phyloP scores from a whole-genome alignment of 1,140 invertebrate genomes.

The Oreohelix idahoensis region DNA sequence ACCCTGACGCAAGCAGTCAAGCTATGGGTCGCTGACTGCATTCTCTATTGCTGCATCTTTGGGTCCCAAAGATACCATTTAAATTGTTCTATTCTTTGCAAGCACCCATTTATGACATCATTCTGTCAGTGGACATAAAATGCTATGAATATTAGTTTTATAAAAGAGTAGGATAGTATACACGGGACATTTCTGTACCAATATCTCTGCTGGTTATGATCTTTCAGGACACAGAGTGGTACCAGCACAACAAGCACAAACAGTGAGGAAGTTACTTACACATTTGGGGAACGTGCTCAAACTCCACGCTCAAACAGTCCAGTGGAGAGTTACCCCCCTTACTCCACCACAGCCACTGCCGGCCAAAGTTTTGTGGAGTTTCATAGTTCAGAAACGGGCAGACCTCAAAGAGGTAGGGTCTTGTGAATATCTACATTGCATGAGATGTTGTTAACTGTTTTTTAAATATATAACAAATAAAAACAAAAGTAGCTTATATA shows the following conservation, averaged over 20 bases:
- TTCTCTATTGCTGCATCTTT: no score
- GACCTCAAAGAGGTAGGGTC: conserved; percentile 6
- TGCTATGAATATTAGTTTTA: no score
- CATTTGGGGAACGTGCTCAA: conserved; percentile 53
- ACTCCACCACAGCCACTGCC: neutral
- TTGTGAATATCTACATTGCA: no score
- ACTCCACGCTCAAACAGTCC: conserved; percentile 56
- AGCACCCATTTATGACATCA: no score
- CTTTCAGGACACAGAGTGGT: conserved; percentile 55
- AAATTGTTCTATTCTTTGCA: no score
- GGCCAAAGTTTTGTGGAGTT: conserved; percentile 22
- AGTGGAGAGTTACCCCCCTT: conserved; percentile 53
- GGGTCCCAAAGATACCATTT: no score
- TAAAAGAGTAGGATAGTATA: neutral
- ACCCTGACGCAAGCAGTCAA: no score
- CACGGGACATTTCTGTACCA: neutral
- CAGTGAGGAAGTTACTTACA: conserved; percentile 68
- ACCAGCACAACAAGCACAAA: conserved; percentile 60
- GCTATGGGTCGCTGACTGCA: no score
- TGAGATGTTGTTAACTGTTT: no score
- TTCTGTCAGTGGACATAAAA: no score
- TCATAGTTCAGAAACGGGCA: neutral
- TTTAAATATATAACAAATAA: no score
- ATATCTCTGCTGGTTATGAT: neutral
- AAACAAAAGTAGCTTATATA: no score